These are phyloP conservation scores for Agrilus cyanescens DNA, from an alignment of 2,888 invertebrate species.

Conservation along the genomic window DNA sequence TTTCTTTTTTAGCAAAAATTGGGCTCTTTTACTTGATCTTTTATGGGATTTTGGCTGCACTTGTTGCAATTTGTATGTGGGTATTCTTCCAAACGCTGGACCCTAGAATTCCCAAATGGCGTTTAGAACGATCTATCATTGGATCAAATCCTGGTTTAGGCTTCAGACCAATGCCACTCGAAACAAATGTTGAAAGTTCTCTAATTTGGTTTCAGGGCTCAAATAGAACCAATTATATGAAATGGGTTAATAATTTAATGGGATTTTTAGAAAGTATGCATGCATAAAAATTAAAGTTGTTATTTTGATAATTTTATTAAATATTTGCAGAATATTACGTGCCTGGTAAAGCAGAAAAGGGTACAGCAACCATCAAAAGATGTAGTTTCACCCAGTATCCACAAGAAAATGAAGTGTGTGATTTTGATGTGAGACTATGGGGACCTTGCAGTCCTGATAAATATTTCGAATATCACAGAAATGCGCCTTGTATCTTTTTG, in stretches of 20 bases:
- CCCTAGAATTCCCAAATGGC: constrained; percentile 82
- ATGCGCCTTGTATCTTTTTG: constrained; percentile 86
- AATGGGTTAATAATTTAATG: constrained; percentile 67
- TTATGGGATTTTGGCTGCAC: constrained; percentile 80
- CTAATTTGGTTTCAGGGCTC: constrained; percentile 90
- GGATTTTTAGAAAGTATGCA: constrained; percentile 65
- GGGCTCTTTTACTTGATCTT: constrained; percentile 90
- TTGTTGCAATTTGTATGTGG: constrained; percentile 91
- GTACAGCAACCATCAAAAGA: constrained; percentile 31
- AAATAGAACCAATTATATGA: constrained; percentile 59
- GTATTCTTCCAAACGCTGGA: constrained; percentile 86
- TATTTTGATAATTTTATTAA: background rate
- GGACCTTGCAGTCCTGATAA: constrained; percentile 72
- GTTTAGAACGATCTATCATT: constrained; percentile 73
- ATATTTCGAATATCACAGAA: constrained; percentile 81
- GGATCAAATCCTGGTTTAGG: constrained; percentile 95
- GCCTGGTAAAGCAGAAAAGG: constrained; percentile 33
- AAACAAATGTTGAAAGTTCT: constrained; percentile 81
- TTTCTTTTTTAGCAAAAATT: constrained; percentile 67
- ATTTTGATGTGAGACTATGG: constrained; percentile 74
- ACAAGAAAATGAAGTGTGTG: constrained; percentile 62
- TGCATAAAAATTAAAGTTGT: background rate
- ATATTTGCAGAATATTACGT: constrained; percentile 30
- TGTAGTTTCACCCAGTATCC: constrained; percentile 31
- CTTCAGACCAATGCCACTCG: constrained; percentile 84